These are phyloP conservation scores for Lacerta bilineata DNA, from an alignment of 2,797 vertebrate species.

Conservation along the genomic window DNA sequence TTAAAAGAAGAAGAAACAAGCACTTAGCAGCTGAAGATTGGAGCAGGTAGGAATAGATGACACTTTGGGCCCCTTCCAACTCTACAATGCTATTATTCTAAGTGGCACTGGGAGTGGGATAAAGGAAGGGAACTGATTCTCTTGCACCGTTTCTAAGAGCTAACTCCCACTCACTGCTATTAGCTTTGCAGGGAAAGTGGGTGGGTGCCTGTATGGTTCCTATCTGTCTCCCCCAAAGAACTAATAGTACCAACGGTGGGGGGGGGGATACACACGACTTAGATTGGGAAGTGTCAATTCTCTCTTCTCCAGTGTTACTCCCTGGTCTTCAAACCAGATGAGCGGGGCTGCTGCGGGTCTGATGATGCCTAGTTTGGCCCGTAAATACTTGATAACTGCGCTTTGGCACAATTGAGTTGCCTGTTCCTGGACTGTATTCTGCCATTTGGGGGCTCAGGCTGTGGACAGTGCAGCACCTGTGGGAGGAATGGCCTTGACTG, in stretches of 20 bases:
- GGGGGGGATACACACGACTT: not conserved
- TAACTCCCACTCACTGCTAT: not conserved
- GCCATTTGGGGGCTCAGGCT: not conserved
- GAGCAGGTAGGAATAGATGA: no score
- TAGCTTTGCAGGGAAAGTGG: not conserved
- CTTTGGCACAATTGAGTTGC: not conserved
- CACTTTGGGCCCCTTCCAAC: no score
- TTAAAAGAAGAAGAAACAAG: not conserved
- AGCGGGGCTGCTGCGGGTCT: not conserved
- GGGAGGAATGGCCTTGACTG: not conserved
- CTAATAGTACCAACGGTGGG: no score
- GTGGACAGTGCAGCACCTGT: not conserved
- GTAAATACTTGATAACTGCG: not conserved
- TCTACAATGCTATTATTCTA: no score
- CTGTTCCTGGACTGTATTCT: not conserved
- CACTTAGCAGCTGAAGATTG: not conserved
- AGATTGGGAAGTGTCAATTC: not conserved
- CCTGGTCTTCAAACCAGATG: not conserved
- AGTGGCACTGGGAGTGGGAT: no score
- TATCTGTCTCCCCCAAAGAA: no score
- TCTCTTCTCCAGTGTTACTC: not conserved
- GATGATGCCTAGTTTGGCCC: not conserved
- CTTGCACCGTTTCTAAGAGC: not conserved
- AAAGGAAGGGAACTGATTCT: no score
- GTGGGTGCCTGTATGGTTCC: no score